Percentiles rank a stretch among this genome's conserved stretches.
Conservation (phyloP, 2,113 vertebrate genomes). For the Strix aluco region DNA sequence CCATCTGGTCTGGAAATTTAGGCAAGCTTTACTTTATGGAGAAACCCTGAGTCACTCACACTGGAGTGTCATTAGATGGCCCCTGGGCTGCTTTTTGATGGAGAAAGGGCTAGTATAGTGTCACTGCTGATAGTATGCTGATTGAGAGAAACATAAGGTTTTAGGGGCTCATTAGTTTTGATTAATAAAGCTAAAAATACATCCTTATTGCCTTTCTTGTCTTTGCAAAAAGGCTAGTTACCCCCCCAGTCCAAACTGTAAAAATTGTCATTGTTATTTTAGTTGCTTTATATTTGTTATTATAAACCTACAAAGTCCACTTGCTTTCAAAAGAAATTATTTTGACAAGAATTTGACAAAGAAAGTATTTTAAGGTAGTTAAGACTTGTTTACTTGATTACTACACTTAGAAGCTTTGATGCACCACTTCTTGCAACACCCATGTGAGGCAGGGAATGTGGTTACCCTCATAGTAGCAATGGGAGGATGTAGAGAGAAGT, state of each 20-base stretch:
- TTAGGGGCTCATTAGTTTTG: constrained; percentile 48
- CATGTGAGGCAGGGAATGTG: fast-evolving
- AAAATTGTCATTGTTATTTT: not conserved
- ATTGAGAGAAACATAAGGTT: constrained; percentile 12
- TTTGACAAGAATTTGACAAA: not conserved
- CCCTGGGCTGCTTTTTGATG: constrained; percentile 4
- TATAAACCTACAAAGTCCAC: not conserved
- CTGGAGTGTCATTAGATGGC: not conserved
- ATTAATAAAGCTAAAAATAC: constrained; percentile 38
- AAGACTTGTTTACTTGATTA: not conserved
- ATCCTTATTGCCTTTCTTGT: not conserved
- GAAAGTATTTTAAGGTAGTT: not conserved
- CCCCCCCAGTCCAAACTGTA: not conserved
- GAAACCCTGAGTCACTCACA: not conserved
- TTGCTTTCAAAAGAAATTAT: not conserved
- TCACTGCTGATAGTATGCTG: constrained; percentile 6
- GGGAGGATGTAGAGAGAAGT: not conserved
- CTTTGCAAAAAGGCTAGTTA: not conserved
- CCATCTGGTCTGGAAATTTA: constrained; percentile 41
- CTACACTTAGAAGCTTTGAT: not conserved
- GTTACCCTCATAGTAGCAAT: not conserved
- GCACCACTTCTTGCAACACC: not conserved
- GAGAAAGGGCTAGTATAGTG: not conserved
- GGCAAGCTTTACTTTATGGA: constrained; percentile 5
- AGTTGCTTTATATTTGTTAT: not conserved